A percentile compares a stretch with the other conserved stretches of the same genome.
These are phyloP conservation scores for Acanthurus leucopareius DNA, from an alignment of 2,797 vertebrate genomes.

Conservation along the genomic window DNA sequence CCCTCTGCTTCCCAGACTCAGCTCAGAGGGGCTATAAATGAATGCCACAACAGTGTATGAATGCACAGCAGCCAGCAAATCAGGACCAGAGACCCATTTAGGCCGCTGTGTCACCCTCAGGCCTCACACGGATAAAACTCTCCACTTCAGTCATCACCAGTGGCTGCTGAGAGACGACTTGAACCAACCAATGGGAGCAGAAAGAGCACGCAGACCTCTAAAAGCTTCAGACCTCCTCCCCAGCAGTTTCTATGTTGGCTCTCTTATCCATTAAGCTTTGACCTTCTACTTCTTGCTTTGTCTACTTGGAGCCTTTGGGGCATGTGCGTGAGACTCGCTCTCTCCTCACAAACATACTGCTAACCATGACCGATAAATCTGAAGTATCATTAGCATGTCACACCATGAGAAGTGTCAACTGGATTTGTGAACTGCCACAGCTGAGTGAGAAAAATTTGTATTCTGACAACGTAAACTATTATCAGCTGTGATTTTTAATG, in stretches of 20 bases:
- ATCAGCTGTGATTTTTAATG: slow-evolving; percentile 28
- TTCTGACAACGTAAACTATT: not conserved
- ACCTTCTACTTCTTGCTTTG: slow-evolving; percentile 76
- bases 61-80: slow-evolving; percentile 32
- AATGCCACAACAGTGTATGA: slow-evolving; percentile 24
- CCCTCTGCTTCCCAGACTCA: not conserved
- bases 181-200: slow-evolving; percentile 58
- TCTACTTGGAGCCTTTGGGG: slow-evolving; percentile 57
- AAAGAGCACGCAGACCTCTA: slow-evolving; percentile 44
- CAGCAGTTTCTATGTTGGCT: not conserved
- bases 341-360: slow-evolving; percentile 16
- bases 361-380: slow-evolving; percentile 42
- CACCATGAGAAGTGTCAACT: slow-evolving; percentile 4
- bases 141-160: slow-evolving; percentile 58
- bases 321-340: slow-evolving; percentile 18
- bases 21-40: slow-evolving; percentile 2
- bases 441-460: slow-evolving; percentile 2
- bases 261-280: slow-evolving; percentile 68
- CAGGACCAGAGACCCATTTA: slow-evolving; percentile 58
- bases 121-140: slow-evolving; percentile 57
- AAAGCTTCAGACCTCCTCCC: slow-evolving; percentile 55
- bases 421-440: slow-evolving; percentile 23
- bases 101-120: slow-evolving; percentile 44
- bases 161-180: slow-evolving; percentile 37
- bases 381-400: slow-evolving; percentile 24